Percentiles rank a stretch among this genome's conserved stretches.
phyloP scores from a whole-genome alignment of 2,113 vertebrate species.

The Suncus etruscus region DNA sequence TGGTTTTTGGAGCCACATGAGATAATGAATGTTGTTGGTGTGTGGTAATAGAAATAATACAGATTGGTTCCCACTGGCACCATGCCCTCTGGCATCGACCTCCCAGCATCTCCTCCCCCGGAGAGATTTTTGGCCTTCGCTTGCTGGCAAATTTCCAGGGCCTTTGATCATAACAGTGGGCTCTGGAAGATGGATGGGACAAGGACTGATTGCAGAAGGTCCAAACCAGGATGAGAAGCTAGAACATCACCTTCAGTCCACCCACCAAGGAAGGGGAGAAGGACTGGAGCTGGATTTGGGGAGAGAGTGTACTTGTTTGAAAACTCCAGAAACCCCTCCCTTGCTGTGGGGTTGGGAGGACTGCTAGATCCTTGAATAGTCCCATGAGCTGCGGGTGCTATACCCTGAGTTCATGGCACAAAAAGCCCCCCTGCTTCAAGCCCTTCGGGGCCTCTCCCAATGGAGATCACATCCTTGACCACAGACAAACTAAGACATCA shows the following conservation, averaged over 20 bases:
- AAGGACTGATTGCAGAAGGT: background rate
- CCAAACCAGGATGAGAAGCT: background rate
- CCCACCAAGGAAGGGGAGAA: background rate
- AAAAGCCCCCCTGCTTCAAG: background rate
- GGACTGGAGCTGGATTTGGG: background rate
- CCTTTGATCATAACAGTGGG: no score
- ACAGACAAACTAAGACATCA: background rate
- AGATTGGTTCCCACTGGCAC: background rate
- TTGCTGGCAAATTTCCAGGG: no score
- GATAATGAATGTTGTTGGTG: background rate
- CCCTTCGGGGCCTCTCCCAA: background rate
- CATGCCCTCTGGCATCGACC: background rate
- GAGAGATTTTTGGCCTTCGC: no score
- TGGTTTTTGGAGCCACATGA: slow-evolving; percentile 11
- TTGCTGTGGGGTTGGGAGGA: background rate
- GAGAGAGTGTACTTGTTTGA: rapidly evolving
- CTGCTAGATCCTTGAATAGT: background rate
- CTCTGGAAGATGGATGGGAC: background rate
- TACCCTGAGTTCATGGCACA: background rate
- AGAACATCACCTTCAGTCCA: background rate
- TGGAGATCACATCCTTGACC: no score
- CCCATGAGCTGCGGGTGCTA: background rate
- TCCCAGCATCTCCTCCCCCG: no score
- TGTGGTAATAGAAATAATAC: background rate
- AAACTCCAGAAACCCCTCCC: background rate